Evolutionary conservation across 2,797 vertebrate species (phyloP).

Genomic region (Choloepus didactylus): DNA sequence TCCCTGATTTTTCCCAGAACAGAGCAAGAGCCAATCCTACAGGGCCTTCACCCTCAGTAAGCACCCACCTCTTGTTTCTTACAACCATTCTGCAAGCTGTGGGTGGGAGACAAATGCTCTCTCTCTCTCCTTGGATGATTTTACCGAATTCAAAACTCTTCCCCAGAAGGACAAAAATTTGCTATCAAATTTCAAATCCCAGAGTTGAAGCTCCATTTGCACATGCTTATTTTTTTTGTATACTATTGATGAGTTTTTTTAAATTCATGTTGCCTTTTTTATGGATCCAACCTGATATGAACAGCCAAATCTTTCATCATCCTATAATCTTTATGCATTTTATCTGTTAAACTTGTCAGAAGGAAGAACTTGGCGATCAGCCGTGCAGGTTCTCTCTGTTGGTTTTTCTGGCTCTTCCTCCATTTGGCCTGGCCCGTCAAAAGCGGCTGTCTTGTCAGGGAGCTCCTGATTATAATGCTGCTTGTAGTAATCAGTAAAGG

Average conservation of each 20-base stretch:
- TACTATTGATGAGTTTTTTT: slow-evolving; percentile 86
- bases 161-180: slow-evolving; percentile 89
- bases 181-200: slow-evolving; percentile 93
- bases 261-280: slow-evolving; percentile 89
- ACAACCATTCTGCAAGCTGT: slow-evolving; percentile 91
- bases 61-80: slow-evolving; percentile 89
- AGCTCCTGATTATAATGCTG: slow-evolving; percentile 91
- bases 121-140: slow-evolving; percentile 89
- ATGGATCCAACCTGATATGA: slow-evolving; percentile 91
- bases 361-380: slow-evolving; percentile 95
- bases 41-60: slow-evolving; percentile 89
- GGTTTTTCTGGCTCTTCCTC: slow-evolving; percentile 81
- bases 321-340: slow-evolving; percentile 90
- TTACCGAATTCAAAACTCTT: slow-evolving; percentile 92
- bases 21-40: slow-evolving; percentile 91
- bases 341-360: slow-evolving; percentile 93
- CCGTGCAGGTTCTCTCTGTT: slow-evolving; percentile 89
- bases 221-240: slow-evolving; percentile 88
- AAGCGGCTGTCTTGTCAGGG: slow-evolving; percentile 91
- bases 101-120: slow-evolving; percentile 87
- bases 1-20: slow-evolving; percentile 86
- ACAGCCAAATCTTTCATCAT: slow-evolving; percentile 91
- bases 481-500: slow-evolving; percentile 92
- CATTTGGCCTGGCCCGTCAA: slow-evolving; percentile 91
- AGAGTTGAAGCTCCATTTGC: slow-evolving; percentile 91